Percentiles rank a stretch among this genome's conserved stretches.
These are phyloP conservation scores for Spea multiplicata DNA, from an alignment of 2,113 vertebrate species.

Conservation along the genomic window DNA sequence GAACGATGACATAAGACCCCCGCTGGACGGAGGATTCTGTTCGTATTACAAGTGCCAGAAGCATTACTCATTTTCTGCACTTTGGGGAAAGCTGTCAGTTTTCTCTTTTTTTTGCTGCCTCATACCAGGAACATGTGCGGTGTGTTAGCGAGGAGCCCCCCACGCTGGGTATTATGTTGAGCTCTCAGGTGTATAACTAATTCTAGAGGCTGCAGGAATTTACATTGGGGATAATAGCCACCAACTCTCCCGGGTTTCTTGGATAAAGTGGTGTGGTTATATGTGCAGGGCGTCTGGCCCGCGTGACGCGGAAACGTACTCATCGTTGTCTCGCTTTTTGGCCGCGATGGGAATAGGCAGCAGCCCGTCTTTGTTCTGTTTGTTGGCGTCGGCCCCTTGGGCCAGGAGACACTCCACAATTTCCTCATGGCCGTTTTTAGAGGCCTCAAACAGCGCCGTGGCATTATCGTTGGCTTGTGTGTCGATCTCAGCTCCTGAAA, in stretches of 20 bases:
- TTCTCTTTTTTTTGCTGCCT: not conserved
- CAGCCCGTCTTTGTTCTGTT: conserved; percentile 77
- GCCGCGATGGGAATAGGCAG: conserved; percentile 86
- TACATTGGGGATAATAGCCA: no score
- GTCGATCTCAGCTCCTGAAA: conserved; percentile 83
- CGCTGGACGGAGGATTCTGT: conserved; percentile 1
- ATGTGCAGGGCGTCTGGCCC: no score
- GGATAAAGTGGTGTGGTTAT: no score
- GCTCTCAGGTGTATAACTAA: no score
- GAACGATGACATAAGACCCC: conserved; percentile 22
- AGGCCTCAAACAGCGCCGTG: conserved; percentile 85
- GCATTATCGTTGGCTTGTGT: conserved; percentile 82
- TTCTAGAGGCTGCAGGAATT: no score
- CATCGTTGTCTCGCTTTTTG: conserved; percentile 73
- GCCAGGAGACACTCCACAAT: conserved; percentile 81
- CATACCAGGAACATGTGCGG: not conserved
- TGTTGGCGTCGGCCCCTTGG: conserved; percentile 85
- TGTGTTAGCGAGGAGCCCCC: not conserved
- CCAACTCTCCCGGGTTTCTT: no score
- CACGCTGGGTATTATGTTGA: no score
- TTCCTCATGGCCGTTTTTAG: conserved; percentile 79
- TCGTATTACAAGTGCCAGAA: conserved; percentile 33
- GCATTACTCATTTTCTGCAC: conserved; percentile 13
- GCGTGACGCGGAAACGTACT: conserved; percentile 64
- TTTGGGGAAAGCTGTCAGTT: conserved; percentile 13